These are phyloP conservation scores for Dryobates pubescens DNA, from an alignment of 2,797 vertebrate species.

Conservation along the genomic window DNA sequence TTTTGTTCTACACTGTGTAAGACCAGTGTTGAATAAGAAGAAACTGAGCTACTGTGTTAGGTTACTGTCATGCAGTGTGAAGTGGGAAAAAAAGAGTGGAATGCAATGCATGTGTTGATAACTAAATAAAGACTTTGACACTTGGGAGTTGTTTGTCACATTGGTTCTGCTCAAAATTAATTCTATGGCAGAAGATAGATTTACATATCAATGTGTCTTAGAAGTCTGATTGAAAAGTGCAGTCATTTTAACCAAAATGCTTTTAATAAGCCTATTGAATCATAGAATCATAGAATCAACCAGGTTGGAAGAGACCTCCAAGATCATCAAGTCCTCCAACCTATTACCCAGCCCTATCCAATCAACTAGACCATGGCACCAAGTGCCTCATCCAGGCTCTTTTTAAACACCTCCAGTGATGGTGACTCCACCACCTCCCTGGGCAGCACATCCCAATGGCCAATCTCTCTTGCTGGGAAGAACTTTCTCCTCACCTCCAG, in stretches of 20 bases:
- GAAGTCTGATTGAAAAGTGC: neutral
- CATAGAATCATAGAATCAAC: too few relatives aligned
- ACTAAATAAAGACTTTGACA: neutral
- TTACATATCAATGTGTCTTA: neutral
- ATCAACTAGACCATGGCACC: too few relatives aligned
- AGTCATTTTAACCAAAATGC: neutral
- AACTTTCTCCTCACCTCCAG: too few relatives aligned
- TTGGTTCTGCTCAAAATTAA: constrained; percentile 3
- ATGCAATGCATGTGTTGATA: neutral
- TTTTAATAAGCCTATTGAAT: neutral
- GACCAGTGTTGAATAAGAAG: neutral
- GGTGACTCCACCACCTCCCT: too few relatives aligned
- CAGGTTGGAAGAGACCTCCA: too few relatives aligned
- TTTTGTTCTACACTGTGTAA: neutral
- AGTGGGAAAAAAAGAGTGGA: neutral
- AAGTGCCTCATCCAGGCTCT: too few relatives aligned
- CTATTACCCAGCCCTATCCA: too few relatives aligned
- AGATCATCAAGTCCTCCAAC: too few relatives aligned
- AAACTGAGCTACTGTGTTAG: neutral
- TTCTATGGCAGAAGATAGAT: neutral
- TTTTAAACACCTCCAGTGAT: too few relatives aligned
- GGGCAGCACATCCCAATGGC: too few relatives aligned
- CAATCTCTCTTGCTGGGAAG: too few relatives aligned
- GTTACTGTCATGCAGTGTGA: neutral
- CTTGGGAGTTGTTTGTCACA: neutral